Evolutionary conservation across 2,888 invertebrate genomes (phyloP).

Genomic region (Stictocephala bisonia): DNA sequence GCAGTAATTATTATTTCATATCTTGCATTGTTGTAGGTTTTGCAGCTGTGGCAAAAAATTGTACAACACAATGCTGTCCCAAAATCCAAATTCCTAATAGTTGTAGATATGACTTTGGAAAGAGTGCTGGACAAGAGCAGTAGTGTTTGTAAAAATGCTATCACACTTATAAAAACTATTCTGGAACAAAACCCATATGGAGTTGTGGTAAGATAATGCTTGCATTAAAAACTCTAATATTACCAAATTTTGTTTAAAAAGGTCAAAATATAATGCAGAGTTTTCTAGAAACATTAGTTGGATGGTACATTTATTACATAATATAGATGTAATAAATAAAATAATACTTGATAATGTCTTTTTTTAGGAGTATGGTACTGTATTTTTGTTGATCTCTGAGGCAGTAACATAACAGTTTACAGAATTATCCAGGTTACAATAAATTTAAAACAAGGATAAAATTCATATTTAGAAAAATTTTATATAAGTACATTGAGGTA

Average conservation of each 20-base stretch:
- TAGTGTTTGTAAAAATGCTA: conserved; percentile 85
- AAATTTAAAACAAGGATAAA: no score
- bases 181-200: conserved; percentile 88
- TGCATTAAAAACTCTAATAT: no score
- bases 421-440: no score
- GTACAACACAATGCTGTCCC: conserved; percentile 85
- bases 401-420: no score
- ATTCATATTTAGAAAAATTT: no score
- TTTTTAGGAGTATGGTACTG: no score
- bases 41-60: conserved; percentile 85
- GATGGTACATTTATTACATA: not conserved
- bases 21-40: conserved; percentile 64
- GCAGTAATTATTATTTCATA: not conserved
- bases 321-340: no score
- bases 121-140: conserved; percentile 87
- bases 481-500: no score
- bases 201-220: conserved; percentile 77
- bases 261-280: no score
- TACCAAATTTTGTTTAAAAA: no score
- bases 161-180: conserved; percentile 77
- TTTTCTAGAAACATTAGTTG: not conserved
- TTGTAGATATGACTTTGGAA: conserved; percentile 75
- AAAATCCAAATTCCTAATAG: conserved; percentile 73
- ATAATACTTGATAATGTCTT: no score
- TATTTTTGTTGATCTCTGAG: no score